Conservation (phyloP, 2,888 invertebrate genomes). For the Eurois occulta region DNA sequence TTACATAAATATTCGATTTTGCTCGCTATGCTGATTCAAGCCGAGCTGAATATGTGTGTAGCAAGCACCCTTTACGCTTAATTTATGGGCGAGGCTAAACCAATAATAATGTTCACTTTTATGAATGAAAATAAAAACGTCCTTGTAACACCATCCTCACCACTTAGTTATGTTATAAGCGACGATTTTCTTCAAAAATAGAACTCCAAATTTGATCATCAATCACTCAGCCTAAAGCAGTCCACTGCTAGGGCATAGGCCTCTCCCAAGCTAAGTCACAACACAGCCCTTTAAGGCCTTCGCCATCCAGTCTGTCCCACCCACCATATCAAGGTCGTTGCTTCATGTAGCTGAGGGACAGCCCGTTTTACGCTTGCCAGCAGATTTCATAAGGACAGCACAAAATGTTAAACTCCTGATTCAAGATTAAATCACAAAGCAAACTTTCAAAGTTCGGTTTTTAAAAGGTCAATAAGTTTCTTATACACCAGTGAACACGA, state of each 20-base stretch:
- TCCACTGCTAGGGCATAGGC: not conserved
- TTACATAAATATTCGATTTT: not conserved
- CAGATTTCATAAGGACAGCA: not conserved
- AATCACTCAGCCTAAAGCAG: not conserved
- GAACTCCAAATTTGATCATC: not conserved
- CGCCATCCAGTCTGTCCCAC: not conserved
- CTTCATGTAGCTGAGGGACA: not conserved
- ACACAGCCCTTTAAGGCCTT: not conserved
- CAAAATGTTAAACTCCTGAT: not conserved
- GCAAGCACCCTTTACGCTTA: not conserved
- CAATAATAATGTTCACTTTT: conserved; percentile 25
- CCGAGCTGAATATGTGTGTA: not conserved
- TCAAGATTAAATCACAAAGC: not conserved
- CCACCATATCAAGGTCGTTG: not conserved
- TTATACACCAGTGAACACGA: not conserved
- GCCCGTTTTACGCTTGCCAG: not conserved
- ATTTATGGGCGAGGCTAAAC: conserved; percentile 11
- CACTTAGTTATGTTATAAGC: conserved; percentile 24
- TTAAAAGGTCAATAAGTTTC: not conserved
- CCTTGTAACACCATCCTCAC: conserved; percentile 25
- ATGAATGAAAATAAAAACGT: conserved; percentile 41
- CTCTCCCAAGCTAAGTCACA: not conserved
- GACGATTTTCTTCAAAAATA: no score
- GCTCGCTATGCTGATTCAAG: not conserved
- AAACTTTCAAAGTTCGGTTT: no score